Conservation (phyloP, 1,140 invertebrate genomes). For the Lethrus apterus region DNA sequence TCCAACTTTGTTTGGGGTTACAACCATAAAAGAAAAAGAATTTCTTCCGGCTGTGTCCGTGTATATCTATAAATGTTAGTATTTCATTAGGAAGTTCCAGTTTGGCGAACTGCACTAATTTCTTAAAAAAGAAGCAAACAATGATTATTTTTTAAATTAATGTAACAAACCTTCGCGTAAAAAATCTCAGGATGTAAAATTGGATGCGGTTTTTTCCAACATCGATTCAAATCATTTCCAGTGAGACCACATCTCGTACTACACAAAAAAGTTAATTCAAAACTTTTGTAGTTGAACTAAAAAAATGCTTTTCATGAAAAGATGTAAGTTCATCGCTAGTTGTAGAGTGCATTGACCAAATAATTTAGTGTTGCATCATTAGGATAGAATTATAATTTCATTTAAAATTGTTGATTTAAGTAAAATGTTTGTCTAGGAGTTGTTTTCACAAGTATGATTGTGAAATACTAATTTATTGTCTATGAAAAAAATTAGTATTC, state of each 20-base stretch:
- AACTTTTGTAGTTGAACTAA: not conserved
- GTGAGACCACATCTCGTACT: slow-evolving; percentile 20
- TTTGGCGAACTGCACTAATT: slow-evolving; percentile 18
- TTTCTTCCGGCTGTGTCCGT: slow-evolving; percentile 25
- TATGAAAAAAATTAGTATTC: no score
- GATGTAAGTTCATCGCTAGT: no score
- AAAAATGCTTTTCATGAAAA: not conserved
- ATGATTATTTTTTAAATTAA: no score
- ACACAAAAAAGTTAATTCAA: not conserved
- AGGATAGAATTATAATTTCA: not conserved
- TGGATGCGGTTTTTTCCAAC: slow-evolving; percentile 20
- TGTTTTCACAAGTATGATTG: no score
- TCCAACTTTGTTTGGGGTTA: slow-evolving; percentile 20
- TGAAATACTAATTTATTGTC: no score
- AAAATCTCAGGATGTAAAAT: slow-evolving; percentile 20
- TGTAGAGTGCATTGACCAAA: not conserved
- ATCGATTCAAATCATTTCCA: slow-evolving; percentile 22
- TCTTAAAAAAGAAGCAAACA: no score
- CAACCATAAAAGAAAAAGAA: slow-evolving; percentile 25
- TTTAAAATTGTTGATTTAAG: no score
- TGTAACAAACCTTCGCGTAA: slow-evolving; percentile 17
- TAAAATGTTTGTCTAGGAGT: not conserved
- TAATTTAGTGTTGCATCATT: slow-evolving; percentile 1
- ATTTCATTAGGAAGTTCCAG: slow-evolving; percentile 10
- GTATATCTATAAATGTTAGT: slow-evolving; percentile 21